Evolutionary conservation across 2,113 vertebrate species (phyloP).

Genomic region (Halichoeres trimaculatus): DNA sequence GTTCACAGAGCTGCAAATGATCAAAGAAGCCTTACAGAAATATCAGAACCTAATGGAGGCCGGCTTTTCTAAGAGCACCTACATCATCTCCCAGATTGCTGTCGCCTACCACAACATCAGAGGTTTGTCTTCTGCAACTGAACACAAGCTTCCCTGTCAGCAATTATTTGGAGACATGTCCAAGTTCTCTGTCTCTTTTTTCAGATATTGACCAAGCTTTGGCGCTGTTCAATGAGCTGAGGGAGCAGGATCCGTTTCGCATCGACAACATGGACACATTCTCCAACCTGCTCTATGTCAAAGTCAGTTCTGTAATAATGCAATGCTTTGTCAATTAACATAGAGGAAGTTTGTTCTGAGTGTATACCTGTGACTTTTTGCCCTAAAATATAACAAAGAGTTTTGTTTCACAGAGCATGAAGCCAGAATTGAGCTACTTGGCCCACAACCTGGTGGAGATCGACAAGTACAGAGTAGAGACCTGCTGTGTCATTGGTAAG

Average conservation of each 20-base stretch:
- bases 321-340: not conserved
- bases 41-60: conserved; percentile 97
- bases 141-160: not conserved
- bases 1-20: conserved; percentile 98
- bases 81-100: conserved; percentile 98
- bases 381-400: too few species aligned
- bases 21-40: conserved; percentile 97
- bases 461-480: conserved; percentile 99
- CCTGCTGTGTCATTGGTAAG: conserved; percentile 98
- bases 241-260: conserved; percentile 96
- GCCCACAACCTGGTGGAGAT: conserved; percentile 99
- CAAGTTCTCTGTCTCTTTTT: conserved; percentile 42
- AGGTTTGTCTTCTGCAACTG: conserved; percentile 81
- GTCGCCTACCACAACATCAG: conserved; percentile 99
- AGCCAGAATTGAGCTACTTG: conserved; percentile 96
- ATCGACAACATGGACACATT: conserved; percentile 99
- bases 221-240: conserved; percentile 95
- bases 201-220: conserved; percentile 98
- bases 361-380: too few species aligned
- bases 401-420: conserved; percentile 89
- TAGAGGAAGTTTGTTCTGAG: not conserved
- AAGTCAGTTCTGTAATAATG: conserved; percentile 83
- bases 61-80: conserved; percentile 98
- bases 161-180: not conserved
- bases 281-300: conserved; percentile 96